Percentiles rank a stretch among this genome's conserved stretches.
Evolutionary conservation across 2,888 invertebrate species (phyloP).

Genomic region (Acleris laterana): DNA sequence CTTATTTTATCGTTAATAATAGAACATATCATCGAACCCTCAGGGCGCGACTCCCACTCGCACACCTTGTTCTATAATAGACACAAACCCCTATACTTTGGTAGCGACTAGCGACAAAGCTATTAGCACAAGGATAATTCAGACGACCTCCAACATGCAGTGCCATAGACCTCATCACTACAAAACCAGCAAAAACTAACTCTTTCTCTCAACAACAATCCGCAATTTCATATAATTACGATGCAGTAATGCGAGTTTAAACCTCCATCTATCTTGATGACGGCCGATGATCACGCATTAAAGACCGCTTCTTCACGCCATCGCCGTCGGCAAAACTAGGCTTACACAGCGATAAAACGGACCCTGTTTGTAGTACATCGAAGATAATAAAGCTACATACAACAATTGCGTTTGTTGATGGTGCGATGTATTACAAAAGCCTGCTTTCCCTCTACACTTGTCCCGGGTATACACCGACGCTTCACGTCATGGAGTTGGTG

Average conservation of each 20-base stretch:
- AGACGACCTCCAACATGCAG: neutral
- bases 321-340: too few species aligned
- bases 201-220: constrained; percentile 9
- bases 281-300: constrained; percentile 19
- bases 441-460: neutral
- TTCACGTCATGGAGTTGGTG: constrained; percentile 7
- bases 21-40: too few species aligned
- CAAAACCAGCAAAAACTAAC: neutral
- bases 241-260: constrained; percentile 14
- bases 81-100: too few species aligned
- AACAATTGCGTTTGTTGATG: too few species aligned
- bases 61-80: too few species aligned
- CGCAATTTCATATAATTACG: constrained; percentile 23
- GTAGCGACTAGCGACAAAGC: too few species aligned
- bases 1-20: too few species aligned
- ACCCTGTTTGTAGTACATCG: too few species aligned
- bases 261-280: constrained; percentile 12
- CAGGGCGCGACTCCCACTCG: too few species aligned
- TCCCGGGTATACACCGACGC: constrained; percentile 1
- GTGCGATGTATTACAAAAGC: too few species aligned
- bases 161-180: neutral
- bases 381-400: too few species aligned
- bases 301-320: neutral
- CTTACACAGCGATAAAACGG: too few species aligned
- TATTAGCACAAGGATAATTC: neutral